Percentiles rank a stretch among this genome's conserved stretches.
Conservation (phyloP, 2,797 vertebrate species). For the Streptopelia turtur region DNA sequence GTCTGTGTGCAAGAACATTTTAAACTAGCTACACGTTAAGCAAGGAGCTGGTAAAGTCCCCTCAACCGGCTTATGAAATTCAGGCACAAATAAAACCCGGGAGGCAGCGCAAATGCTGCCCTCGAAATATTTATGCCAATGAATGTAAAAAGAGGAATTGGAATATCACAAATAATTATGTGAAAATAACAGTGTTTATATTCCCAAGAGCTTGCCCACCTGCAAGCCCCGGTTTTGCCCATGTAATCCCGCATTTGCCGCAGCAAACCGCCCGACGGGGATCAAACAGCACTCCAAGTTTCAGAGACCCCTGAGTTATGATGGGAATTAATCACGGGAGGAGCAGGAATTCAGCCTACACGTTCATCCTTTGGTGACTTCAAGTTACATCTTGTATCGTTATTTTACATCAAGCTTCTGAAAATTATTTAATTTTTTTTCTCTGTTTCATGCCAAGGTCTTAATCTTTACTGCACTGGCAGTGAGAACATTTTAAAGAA, state of each 20-base stretch:
- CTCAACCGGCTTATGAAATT: neutral
- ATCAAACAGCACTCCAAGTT: neutral
- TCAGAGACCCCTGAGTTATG: constrained; percentile 22
- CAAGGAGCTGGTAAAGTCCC: neutral
- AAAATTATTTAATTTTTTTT: constrained; percentile 74
- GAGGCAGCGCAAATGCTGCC: neutral
- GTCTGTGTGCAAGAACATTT: neutral
- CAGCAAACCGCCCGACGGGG: neutral
- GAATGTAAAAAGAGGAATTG: constrained; percentile 4
- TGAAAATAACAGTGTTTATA: constrained; percentile 45
- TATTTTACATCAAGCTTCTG: constrained; percentile 59
- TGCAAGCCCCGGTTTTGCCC: neutral
- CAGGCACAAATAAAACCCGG: neutral
- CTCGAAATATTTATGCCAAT: constrained; percentile 12
- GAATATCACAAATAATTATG: constrained; percentile 38
- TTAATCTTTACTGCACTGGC: constrained; percentile 75
- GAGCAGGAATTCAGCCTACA: constrained; percentile 1
- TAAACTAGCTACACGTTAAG: neutral
- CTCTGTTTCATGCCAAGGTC: constrained; percentile 69
- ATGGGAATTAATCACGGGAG: constrained; percentile 29
- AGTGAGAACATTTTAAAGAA: constrained; percentile 79
- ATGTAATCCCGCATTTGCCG: constrained; percentile 21
- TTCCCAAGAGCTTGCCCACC: constrained; percentile 52
- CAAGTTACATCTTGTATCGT: constrained; percentile 40
- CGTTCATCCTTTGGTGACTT: constrained; percentile 26